Conservation (phyloP, 2,797 vertebrate species). For the Phrynocephalus forsythii region DNA sequence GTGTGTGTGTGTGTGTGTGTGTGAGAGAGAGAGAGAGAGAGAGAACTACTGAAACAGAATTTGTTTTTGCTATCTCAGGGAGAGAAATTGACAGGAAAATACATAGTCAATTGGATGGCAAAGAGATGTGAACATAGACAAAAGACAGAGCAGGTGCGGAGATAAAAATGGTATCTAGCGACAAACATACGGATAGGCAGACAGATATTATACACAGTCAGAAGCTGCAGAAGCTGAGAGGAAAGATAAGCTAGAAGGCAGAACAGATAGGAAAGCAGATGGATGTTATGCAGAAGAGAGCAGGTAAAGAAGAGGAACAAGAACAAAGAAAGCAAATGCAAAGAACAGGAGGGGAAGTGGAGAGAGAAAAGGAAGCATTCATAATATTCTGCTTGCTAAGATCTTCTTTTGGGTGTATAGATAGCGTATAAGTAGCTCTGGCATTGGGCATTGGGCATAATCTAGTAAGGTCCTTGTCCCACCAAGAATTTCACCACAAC, state of each 20-base stretch:
- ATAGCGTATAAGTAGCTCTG: background rate
- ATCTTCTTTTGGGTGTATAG: background rate
- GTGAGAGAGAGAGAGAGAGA: too few relatives aligned
- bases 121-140: slow-evolving; percentile 6
- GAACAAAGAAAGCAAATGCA: background rate
- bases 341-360: background rate
- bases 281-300: background rate
- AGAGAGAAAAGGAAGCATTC: background rate
- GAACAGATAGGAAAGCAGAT: slow-evolving; percentile 27
- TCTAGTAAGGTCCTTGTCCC: background rate
- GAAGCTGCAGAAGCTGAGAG: background rate
- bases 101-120: background rate
- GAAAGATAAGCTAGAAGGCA: background rate
- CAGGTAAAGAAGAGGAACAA: background rate
- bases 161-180: slow-evolving; percentile 5
- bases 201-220: background rate
- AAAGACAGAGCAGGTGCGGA: slow-evolving; percentile 18
- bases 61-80: background rate
- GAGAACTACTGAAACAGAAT: background rate
- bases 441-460: too few relatives aligned
- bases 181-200: background rate
- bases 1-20: too few relatives aligned
- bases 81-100: slow-evolving; percentile 1
- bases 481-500: background rate
- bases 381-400: background rate